These are phyloP conservation scores for Drosophila setosimentum DNA, from an alignment of 2,888 invertebrate species.

Conservation along the genomic window DNA sequence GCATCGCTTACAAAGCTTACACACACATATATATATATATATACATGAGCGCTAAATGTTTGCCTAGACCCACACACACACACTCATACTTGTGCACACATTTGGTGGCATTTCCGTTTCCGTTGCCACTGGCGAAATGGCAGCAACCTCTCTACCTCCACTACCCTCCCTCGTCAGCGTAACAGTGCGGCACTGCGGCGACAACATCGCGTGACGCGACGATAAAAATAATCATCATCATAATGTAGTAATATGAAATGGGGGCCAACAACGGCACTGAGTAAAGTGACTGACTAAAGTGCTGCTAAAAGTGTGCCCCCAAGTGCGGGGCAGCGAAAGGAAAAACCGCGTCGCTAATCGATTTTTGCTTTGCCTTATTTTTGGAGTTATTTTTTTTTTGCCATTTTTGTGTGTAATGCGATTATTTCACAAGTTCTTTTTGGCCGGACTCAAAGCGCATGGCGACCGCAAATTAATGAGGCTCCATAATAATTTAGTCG, in stretches of 20 bases:
- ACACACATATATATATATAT: slow-evolving; percentile 22
- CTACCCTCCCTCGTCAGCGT: not conserved
- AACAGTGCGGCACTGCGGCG: slow-evolving; percentile 58
- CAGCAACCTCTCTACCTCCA: slow-evolving; percentile 1
- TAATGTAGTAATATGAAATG: slow-evolving; percentile 64
- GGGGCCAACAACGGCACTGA: slow-evolving; percentile 4
- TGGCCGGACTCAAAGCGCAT: slow-evolving; percentile 37
- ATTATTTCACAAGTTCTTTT: slow-evolving; percentile 66
- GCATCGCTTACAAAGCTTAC: slow-evolving; percentile 48
- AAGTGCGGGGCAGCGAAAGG: slow-evolving; percentile 22
- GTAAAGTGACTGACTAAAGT: slow-evolving; percentile 44
- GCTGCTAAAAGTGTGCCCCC: slow-evolving; percentile 42
- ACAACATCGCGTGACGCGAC: slow-evolving; percentile 82
- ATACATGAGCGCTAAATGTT: slow-evolving; percentile 35
- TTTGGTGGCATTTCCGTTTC: slow-evolving; percentile 68
- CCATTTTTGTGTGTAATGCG: slow-evolving; percentile 59
- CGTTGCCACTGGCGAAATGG: slow-evolving; percentile 55
- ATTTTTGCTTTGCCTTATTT: slow-evolving; percentile 62
- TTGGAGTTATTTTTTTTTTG: slow-evolving; percentile 16
- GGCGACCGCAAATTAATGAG: slow-evolving; percentile 73
- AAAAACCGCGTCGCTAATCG: slow-evolving; percentile 65
- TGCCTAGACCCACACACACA: slow-evolving; percentile 43
- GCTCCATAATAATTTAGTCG: slow-evolving; percentile 69
- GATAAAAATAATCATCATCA: slow-evolving; percentile 73
- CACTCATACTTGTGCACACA: slow-evolving; percentile 21